phyloP scores from a whole-genome alignment of 2,113 vertebrate species.

The Leptosomus discolor region DNA sequence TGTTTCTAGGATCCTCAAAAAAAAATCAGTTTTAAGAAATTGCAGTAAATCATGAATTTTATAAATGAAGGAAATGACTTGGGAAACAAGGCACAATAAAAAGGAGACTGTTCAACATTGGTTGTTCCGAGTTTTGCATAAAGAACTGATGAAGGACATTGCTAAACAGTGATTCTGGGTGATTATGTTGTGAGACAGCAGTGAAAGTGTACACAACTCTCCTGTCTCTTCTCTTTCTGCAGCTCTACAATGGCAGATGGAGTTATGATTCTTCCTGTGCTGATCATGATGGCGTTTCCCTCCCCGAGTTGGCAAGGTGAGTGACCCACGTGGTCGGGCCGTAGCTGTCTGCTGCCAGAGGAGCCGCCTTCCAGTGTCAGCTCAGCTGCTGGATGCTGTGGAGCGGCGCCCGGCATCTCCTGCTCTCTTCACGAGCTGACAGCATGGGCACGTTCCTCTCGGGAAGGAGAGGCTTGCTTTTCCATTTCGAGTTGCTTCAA shows the following conservation, averaged over 20 bases:
- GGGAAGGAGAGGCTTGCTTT: fast-evolving
- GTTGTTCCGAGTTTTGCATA: background rate
- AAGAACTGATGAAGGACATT: fast-evolving
- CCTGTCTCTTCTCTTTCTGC: background rate
- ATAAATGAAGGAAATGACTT: background rate
- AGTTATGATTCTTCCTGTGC: constrained; percentile 81
- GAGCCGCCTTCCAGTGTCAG: fast-evolving
- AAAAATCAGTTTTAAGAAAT: background rate
- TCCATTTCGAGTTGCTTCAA: background rate
- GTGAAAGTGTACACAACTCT: background rate
- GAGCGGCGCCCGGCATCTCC: too few species aligned
- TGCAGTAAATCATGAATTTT: background rate
- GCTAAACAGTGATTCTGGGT: fast-evolving
- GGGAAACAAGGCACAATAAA: background rate
- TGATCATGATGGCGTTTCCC: constrained; percentile 79
- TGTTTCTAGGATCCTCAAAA: background rate
- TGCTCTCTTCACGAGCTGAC: fast-evolving
- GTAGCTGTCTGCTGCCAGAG: background rate
- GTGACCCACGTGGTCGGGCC: background rate
- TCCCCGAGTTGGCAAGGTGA: constrained; percentile 85
- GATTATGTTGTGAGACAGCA: fast-evolving
- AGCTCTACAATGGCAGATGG: constrained; percentile 81
- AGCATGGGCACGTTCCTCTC: fast-evolving
- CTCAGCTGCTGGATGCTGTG: background rate
- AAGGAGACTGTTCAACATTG: fast-evolving